Evolutionary conservation across 1,140 invertebrate species (phyloP).

Genomic region (Potamilus streckersoni): DNA sequence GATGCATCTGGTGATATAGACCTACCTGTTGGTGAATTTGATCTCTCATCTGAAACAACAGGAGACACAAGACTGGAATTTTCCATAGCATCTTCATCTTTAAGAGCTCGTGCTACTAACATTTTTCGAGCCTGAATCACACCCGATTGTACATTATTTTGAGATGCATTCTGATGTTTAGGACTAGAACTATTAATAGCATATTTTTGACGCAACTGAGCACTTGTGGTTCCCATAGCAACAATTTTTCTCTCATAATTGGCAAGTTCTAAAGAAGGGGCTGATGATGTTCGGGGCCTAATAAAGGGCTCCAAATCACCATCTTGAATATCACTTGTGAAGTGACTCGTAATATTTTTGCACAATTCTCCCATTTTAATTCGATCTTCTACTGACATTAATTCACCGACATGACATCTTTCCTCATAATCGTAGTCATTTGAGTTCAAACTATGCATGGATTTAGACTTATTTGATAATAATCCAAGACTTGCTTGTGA

Average conservation of each 20-base stretch:
- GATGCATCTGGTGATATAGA: constrained; percentile 7
- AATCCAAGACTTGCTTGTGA: constrained; percentile 34
- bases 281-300: constrained; percentile 25
- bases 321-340: constrained; percentile 20
- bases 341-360: constrained; percentile 26
- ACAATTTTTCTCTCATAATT: constrained; percentile 21
- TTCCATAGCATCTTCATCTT: constrained; percentile 22
- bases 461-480: constrained; percentile 29
- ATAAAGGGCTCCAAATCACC: constrained; percentile 12
- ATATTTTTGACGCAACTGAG: constrained; percentile 24
- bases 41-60: no score
- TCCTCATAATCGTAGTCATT: constrained; percentile 33
- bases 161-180: constrained; percentile 5
- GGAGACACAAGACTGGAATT: constrained; percentile 3
- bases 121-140: constrained; percentile 21
- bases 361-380: constrained; percentile 28
- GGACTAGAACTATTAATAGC: constrained; percentile 26
- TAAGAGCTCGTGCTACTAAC: constrained; percentile 25
- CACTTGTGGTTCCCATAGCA: constrained; percentile 29
- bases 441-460: constrained; percentile 30
- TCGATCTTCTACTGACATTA: constrained; percentile 27
- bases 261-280: constrained; percentile 22
- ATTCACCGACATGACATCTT: constrained; percentile 28
- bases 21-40: constrained; percentile 3
- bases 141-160: background rate